Evolutionary conservation across 2,888 invertebrate species (phyloP), one percentile per base, ranked within the genome.

Genomic region (Diadegma fenestrale): DNA sequence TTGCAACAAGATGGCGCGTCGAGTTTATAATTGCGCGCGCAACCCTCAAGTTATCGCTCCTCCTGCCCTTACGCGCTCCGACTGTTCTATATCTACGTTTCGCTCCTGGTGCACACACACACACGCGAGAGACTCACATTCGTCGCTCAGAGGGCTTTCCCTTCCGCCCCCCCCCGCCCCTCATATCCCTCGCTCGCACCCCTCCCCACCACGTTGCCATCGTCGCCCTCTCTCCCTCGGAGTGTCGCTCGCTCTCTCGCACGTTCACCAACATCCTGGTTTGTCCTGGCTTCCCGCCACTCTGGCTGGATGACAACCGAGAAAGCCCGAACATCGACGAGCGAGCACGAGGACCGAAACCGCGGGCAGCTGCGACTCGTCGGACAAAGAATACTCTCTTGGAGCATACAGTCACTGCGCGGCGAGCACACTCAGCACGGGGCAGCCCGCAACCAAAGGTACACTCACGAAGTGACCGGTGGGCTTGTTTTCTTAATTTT

Each of bases 371-470:
- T 93, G 93, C 92, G 91, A 90, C 91, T 91, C 91, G 90, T 88
- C 91, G 93, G 92, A 93, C 93, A 93, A 94, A 94, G 93, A 93
- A 92, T 93, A 91, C 89, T 90, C 92, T 91, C 89, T 90, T 88
- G 90, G 92, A 89, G 90, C 90, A 90, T 89, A 93, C 93, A 93
- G 93, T 92, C 93, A 93, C 90, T 92, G 93, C 93, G 93, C 92
- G 92, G 93, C 92, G 91, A 93, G 92, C 93, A 93, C 92, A 93
- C 93, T 92, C 93, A 92, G 91, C 93, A 93, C 93, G 92, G 92
- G 91, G 90, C 92, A 92, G 92, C 92, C 92, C 92, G 93, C 91
- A 93, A 93, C 94, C 93, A 93, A 94, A 94, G 93, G 93, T 93
- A 93, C 90, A 89, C 87, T 83, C 10, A 81, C 72, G 69, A 64